Evolutionary conservation across 2,888 invertebrate species (phyloP), one percentile per base, ranked within the genome.

Genomic region (Hemistola chrysoprasaria): DNA sequence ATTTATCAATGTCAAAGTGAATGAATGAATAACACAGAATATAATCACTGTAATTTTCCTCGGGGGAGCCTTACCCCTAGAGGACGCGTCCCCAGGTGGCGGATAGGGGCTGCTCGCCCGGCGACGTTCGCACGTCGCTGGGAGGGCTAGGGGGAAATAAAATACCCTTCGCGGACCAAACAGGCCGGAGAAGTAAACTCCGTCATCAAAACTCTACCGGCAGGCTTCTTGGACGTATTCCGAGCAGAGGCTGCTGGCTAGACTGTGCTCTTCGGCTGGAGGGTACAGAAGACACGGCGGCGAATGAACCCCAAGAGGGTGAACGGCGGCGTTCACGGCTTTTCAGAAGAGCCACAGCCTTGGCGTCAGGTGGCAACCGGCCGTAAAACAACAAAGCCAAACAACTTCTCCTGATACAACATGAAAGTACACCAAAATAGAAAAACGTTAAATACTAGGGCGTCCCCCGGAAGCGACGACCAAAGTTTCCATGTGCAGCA

Each of bases 301-400:
- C 40, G 39, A 33, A 42, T 6, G 40, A 50, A 20, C 22, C 34
- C 8, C 8, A 5, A 33, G 37, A 40, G 37, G 46, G 40, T 10
- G 37, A 22, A 30, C 34, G 11, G 25, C 28, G 22, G 16, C 16
- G 16, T 16, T 16, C 16, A 16, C 16, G 16, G 16, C 16, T 16
- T 4, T 29, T 6, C 29, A 32, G 23, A n/a, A 40, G 29, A 23
- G 22, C 8, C 8, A 37, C 41, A 23, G 31, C 26, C 39, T 37
- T 37, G 36, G 42, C 37, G 37, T 32, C 36, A 42, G 37, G 40
- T 28, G 37, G 36, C 39, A 44, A 30, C 45, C 49, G 45, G 39
- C 42, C 48, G 44, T 49, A 43, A 46, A 46, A 50, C 5, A 6
- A 5, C 29, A 22, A 34, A 40, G 37, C 40, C 47, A 40, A 35